Conservation (phyloP, 1,140 invertebrate species). For the Leptoteleia sp. region DNA sequence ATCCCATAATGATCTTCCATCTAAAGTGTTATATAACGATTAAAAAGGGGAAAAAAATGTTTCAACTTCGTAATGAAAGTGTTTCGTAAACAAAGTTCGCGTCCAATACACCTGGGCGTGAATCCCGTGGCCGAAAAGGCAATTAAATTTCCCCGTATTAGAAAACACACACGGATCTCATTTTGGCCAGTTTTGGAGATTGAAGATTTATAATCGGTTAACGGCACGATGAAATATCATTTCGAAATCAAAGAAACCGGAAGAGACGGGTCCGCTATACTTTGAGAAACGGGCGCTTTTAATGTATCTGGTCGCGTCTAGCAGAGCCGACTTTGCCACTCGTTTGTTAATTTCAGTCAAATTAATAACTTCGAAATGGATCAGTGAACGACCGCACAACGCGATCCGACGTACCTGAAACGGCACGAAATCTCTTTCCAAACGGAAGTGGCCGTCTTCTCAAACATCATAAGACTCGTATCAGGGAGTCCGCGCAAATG, state of each 20-base stretch:
- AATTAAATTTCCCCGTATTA: slow-evolving; percentile 57
- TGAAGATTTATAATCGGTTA: slow-evolving; percentile 46
- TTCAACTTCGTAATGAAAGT: not conserved
- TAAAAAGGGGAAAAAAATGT: no score
- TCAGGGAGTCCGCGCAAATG: no score
- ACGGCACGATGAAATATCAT: slow-evolving; percentile 59
- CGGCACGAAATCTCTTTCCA: slow-evolving; percentile 32
- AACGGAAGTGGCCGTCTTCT: slow-evolving; percentile 25
- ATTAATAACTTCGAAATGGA: slow-evolving; percentile 56
- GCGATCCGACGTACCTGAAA: slow-evolving; percentile 32
- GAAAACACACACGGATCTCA: slow-evolving; percentile 45
- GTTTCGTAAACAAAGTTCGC: slow-evolving; percentile 26
- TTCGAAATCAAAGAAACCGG: slow-evolving; percentile 65
- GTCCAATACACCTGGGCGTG: slow-evolving; percentile 43
- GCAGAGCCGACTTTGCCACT: slow-evolving; percentile 33
- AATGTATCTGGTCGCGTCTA: slow-evolving; percentile 39
- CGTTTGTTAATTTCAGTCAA: slow-evolving; percentile 54
- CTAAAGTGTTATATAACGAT: no score
- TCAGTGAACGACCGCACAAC: slow-evolving; percentile 59
- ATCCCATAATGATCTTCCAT: no score
- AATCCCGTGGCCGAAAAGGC: slow-evolving; percentile 15
- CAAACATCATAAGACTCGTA: slow-evolving; percentile 24
- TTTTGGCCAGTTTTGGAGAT: slow-evolving; percentile 54
- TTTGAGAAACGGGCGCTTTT: slow-evolving; percentile 40
- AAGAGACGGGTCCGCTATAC: slow-evolving; percentile 42